Evolutionary conservation across 2,113 vertebrate species (phyloP), one percentile per base, ranked within the genome.

Genomic region (Empidonax alnorum): DNA sequence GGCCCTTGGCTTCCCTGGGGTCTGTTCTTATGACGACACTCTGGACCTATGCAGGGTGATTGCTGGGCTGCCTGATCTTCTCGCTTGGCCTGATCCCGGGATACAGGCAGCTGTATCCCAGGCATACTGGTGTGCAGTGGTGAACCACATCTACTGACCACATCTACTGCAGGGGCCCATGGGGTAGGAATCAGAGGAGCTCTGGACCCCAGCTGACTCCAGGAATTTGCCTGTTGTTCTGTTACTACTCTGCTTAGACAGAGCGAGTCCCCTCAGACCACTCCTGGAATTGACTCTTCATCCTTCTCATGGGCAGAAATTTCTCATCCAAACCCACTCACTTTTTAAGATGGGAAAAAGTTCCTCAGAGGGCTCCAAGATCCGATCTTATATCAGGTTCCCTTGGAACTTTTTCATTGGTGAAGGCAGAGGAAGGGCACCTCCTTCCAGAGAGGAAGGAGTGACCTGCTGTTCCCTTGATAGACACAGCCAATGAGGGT

Each of bases 81-180:
- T 52, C 20, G 12, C 19, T 69, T 69, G 65, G 3, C 27, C 68
- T 73, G 52, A 61, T 35, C 3, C 10, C 89, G 87, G 30, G 6
- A 31, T 6, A 5, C 0, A 25, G 59, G 8, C 30, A 27, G 10
- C 1, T 0, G 16, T 53, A 52, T 52, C 50, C 25, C 14, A 52
- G 25, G 16, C 16, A 53, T 30, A 53, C 52, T 18, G 23, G 5
- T 27, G 17, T 7, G 10, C 28, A 55, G 44, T 30, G 46, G 25
- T 27, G 44, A 69, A 1, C 10, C 1, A 2, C 15, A 21, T 12
- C 3, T 1, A 7, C 30, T 47, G 39, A 44, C 9, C 6, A 2
- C 7, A 33, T 7, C 39, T 55, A 18, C 13, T 35, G 27, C 30
- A 56, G 24, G 11, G 24, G 14, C 3, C 21, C 25, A 4, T 15